These are phyloP conservation scores for Itoplectis maculator DNA, from an alignment of 2,888 invertebrate species.

Conservation along the genomic window DNA sequence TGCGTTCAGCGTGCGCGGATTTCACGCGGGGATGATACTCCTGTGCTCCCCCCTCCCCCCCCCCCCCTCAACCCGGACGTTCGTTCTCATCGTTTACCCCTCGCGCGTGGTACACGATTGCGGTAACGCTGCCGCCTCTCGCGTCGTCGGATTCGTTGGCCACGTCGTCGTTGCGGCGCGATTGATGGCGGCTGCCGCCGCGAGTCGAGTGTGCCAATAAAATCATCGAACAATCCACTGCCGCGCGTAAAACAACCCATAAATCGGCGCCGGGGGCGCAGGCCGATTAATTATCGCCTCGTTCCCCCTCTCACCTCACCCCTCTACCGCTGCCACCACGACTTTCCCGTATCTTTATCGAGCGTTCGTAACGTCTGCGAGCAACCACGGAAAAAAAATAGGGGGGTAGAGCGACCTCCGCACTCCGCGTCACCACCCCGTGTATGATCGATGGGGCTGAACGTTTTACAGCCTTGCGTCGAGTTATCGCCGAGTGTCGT, in stretches of 20 bases:
- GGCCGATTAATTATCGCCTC: constrained; percentile 76
- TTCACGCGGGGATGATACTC: constrained; percentile 25
- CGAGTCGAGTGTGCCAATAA: constrained; percentile 77
- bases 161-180: constrained; percentile 52
- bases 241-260: constrained; percentile 69
- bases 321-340: constrained; percentile 32
- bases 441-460: no score
- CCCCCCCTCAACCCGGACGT: neutral
- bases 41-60: constrained; percentile 13
- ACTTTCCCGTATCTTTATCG: constrained; percentile 3
- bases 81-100: no score
- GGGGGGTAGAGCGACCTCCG: neutral
- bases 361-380: constrained; percentile 5
- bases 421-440: no score
- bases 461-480: neutral
- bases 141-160: constrained; percentile 40
- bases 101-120: no score
- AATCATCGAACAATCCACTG: constrained; percentile 70
- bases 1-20: constrained; percentile 6
- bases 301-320: no score
- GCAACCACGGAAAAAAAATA: neutral
- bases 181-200: constrained; percentile 74
- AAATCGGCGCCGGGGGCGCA: constrained; percentile 75
- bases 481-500: neutral
- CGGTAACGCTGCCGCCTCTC: constrained; percentile 16